Evolutionary conservation across 1,140 invertebrate species (phyloP), one percentile per base, ranked within the genome.

Genomic region (Ceratina japonica): DNA sequence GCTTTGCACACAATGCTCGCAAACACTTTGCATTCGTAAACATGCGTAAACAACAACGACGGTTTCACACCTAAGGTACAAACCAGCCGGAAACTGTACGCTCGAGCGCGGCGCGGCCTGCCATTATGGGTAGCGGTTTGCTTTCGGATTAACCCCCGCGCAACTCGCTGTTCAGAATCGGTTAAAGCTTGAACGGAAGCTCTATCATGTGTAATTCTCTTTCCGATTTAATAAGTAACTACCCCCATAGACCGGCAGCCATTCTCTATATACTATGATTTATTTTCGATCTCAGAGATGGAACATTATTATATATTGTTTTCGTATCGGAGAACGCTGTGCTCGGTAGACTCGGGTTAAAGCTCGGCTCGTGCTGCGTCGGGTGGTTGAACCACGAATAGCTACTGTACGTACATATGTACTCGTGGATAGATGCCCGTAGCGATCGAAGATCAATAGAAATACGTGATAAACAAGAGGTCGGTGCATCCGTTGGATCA

Each of bases 1-100:
- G 86, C 80, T 83, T 58, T 77, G 86, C 86, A 91, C 86, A 91
- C 90, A 91, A 91, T 91, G 87, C 91, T 89, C 79, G 91, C 90
- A 92, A 92, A 91, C 91, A 91, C 91, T 91, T 91, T 92, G 90
- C 91, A 92, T 92, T 91, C 89, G 90, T 91, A 92, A 92, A 92
- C 90, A 91, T 86, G 89, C 87, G 90, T 91, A 91, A 92, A 92
- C 90, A 91, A 88, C 87, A 86, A 86, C 87, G 77, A 82, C 75
- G 88, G 89, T 90, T 92, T 92, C 91, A 89, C 91, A 91, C 91
- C 90, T 91, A 83, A 80, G 76, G 80, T 82, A 85, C 83, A 73
- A 86, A 52, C 85, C 24, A 49, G 44, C 58, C 75, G 56, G 66
- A 82, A 85, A 69, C 59, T 62, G 52, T 27, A 24, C 52, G 15